Conservation (phyloP, 2,888 invertebrate species). For the Tenthredo scrophulariae region DNA sequence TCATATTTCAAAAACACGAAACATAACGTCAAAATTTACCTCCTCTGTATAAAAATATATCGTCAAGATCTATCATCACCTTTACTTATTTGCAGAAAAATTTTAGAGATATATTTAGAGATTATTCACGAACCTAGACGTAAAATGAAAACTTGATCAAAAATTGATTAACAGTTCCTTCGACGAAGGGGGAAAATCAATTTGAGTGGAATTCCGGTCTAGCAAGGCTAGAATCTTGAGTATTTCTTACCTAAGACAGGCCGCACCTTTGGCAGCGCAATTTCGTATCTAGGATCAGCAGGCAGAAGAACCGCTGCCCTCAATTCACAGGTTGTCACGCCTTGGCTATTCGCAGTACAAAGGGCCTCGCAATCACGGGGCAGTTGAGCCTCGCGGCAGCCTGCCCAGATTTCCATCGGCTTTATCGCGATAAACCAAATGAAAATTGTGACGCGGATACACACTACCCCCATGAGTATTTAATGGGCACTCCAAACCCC, state of each 20-base stretch:
- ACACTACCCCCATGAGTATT: constrained; percentile 53
- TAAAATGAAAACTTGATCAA: background rate
- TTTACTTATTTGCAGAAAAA: background rate
- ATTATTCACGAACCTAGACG: background rate
- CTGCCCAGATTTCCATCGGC: constrained; percentile 33
- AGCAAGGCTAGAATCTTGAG: background rate
- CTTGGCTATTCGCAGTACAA: constrained; percentile 76
- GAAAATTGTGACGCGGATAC: constrained; percentile 25
- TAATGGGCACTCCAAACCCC: constrained; percentile 13
- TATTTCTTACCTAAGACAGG: constrained; percentile 78
- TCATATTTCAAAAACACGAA: constrained; percentile 1
- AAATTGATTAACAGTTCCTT: background rate
- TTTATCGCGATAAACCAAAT: constrained; percentile 26
- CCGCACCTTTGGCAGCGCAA: constrained; percentile 84
- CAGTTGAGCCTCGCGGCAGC: constrained; percentile 71
- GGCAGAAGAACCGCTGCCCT: constrained; percentile 85
- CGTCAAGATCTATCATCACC: background rate
- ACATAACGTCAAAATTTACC: constrained; percentile 17
- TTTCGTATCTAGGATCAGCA: constrained; percentile 81
- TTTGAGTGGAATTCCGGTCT: background rate
- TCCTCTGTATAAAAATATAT: background rate
- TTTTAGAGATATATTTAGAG: background rate
- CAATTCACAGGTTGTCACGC: constrained; percentile 80
- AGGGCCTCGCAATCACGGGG: constrained; percentile 78
- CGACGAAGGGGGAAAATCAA: background rate